These are phyloP conservation scores for Micropterix aruncella DNA, from an alignment of 2,888 invertebrate species.

Conservation along the genomic window DNA sequence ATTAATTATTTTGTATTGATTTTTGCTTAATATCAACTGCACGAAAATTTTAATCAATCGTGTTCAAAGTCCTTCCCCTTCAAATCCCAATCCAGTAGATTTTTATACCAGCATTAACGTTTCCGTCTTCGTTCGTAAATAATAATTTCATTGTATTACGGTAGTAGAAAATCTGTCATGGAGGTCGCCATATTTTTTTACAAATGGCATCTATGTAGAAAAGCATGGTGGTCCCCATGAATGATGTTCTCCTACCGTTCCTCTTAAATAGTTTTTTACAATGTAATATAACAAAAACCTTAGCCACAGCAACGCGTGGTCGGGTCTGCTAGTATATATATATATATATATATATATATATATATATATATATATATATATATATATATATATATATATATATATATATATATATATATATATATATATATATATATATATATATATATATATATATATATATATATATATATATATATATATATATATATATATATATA, in stretches of 20 bases:
- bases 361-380: no score
- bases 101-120: constrained; percentile 12
- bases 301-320: background rate
- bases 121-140: constrained; percentile 8
- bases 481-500: no score
- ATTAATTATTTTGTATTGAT: constrained; percentile 11
- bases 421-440: no score
- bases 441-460: no score
- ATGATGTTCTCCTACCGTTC: background rate
- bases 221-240: background rate
- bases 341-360: no score
- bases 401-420: no score
- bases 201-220: background rate
- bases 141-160: background rate
- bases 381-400: no score
- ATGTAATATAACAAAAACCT: background rate
- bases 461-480: no score
- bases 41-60: constrained; percentile 8
- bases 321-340: background rate
- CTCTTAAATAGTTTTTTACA: background rate
- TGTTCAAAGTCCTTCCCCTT: constrained; percentile 12
- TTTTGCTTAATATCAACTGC: constrained; percentile 11
- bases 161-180: background rate
- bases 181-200: background rate
- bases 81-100: constrained; percentile 13